Conservation (phyloP, 2,888 invertebrate genomes). For the Noctua fimbriata region DNA sequence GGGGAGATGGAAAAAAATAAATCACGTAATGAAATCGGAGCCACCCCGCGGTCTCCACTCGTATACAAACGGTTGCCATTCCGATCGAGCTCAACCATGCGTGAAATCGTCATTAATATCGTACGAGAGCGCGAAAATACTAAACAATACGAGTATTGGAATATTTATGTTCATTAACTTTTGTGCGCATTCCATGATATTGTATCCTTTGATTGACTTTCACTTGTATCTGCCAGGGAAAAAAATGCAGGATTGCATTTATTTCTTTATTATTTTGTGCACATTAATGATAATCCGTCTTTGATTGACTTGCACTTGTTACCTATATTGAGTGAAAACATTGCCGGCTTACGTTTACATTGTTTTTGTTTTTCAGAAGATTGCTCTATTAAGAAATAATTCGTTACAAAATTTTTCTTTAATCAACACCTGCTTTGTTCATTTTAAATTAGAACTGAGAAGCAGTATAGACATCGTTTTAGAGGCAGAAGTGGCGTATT, state of each 20-base stretch:
- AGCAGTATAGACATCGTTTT: background rate
- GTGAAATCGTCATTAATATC: conserved; percentile 87
- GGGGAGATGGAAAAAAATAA: conserved; percentile 83
- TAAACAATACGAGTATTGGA: conserved; percentile 53
- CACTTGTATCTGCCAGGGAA: background rate
- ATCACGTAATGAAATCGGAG: conserved; percentile 86
- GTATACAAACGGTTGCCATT: conserved; percentile 80
- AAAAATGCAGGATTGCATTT: background rate
- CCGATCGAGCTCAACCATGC: conserved; percentile 77
- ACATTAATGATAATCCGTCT: background rate
- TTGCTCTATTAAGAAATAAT: background rate
- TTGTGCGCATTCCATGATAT: background rate
- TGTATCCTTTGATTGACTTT: background rate
- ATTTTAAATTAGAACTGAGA: background rate
- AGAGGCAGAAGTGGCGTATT: background rate
- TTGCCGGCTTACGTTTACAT: background rate
- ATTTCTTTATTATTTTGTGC: background rate
- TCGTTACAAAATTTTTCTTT: background rate
- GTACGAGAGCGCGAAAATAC: conserved; percentile 70
- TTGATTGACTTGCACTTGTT: background rate
- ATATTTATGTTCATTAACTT: conserved; percentile 34
- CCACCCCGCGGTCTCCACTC: conserved; percentile 74
- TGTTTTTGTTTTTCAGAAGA: background rate
- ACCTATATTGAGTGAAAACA: no score
- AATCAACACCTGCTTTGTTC: no score